A percentile compares a stretch with the other conserved stretches of the same genome.
Conservation (phyloP, 2,113 vertebrate genomes). For the Gracilinanus agilis region DNA sequence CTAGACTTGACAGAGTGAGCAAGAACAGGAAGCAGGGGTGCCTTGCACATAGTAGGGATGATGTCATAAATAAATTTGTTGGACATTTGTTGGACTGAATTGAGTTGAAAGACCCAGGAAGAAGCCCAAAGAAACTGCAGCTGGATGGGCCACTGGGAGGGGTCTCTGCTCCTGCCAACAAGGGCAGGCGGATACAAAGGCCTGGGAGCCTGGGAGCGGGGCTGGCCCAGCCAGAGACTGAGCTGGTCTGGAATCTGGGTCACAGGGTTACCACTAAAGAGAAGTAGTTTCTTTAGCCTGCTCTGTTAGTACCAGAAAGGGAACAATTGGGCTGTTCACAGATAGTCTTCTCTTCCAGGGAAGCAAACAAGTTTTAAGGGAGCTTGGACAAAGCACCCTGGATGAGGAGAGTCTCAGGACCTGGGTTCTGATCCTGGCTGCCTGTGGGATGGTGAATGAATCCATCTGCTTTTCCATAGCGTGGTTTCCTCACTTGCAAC, state of each 20-base stretch:
- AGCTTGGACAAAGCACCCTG: not conserved
- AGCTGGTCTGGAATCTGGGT: not conserved
- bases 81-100: not conserved
- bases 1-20: not conserved
- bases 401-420: not conserved
- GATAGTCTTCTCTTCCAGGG: not conserved
- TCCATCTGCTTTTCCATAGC: not conserved
- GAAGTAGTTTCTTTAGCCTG: not conserved
- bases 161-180: not conserved
- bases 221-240: no score
- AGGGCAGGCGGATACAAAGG: not conserved
- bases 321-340: not conserved
- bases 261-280: not conserved
- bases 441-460: not conserved
- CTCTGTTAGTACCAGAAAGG: not conserved
- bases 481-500: not conserved
- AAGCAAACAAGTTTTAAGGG: not conserved
- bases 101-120: not conserved
- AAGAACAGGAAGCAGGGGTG: not conserved
- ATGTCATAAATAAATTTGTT: not conserved
- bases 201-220: not conserved
- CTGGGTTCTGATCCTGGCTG: not conserved
- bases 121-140: not conserved
- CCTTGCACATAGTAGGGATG: not conserved
- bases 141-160: not conserved